Percentiles rank a stretch among this genome's conserved stretches.
These are phyloP conservation scores for Folsomia manolachei DNA, from an alignment of 2,888 invertebrate species.

Conservation along the genomic window DNA sequence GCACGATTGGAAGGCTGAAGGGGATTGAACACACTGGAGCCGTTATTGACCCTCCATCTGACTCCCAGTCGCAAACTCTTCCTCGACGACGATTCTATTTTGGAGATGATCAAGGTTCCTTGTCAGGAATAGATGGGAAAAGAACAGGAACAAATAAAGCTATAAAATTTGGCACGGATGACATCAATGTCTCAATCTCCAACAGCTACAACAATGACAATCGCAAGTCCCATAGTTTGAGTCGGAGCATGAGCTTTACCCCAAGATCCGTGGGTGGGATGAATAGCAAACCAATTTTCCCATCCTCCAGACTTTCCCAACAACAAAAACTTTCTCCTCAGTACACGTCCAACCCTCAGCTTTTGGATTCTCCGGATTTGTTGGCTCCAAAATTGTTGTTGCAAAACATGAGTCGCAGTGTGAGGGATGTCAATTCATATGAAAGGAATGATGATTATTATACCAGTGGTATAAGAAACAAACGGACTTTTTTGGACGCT, in stretches of 20 bases:
- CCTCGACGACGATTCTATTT: slow-evolving; percentile 50
- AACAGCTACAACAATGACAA: slow-evolving; percentile 42
- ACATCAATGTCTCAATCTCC: slow-evolving; percentile 50
- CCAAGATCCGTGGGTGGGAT: slow-evolving; percentile 45
- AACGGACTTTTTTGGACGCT: slow-evolving; percentile 46
- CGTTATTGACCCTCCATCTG: slow-evolving; percentile 37
- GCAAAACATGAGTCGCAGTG: slow-evolving; percentile 78
- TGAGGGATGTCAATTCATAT: slow-evolving; percentile 64
- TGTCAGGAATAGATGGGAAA: slow-evolving; percentile 29
- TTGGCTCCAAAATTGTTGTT: slow-evolving; percentile 85
- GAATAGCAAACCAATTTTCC: slow-evolving; percentile 17
- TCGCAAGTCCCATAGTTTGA: slow-evolving; percentile 32
- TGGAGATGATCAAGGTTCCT: slow-evolving; percentile 49
- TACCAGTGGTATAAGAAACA: slow-evolving; percentile 30
- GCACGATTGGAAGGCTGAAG: slow-evolving; percentile 48
- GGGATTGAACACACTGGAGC: slow-evolving; percentile 49
- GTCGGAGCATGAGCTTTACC: slow-evolving; percentile 49
- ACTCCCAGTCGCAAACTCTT: slow-evolving; percentile 44
- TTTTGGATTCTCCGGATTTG: slow-evolving; percentile 69
- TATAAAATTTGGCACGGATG: slow-evolving; percentile 46
- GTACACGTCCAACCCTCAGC: slow-evolving; percentile 75
- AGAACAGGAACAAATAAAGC: slow-evolving; percentile 38
- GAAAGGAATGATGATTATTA: slow-evolving; percentile 27
- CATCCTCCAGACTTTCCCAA: slow-evolving; percentile 29
- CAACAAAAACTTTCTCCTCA: slow-evolving; percentile 39